Conservation (phyloP, 2,888 invertebrate species). For the Patella caerulea region DNA sequence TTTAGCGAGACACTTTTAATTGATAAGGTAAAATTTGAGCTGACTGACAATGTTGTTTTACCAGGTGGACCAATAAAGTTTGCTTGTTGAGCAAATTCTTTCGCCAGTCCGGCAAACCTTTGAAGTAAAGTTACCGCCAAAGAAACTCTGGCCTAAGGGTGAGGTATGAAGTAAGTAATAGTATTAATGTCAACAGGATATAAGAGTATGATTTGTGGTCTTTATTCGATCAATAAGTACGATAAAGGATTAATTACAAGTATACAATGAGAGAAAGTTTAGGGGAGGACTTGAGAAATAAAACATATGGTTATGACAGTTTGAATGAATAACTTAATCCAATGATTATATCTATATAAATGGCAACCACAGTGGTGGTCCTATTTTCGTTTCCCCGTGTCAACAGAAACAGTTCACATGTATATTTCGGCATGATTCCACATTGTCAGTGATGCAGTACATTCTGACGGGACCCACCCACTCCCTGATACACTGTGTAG, state of each 20-base stretch:
- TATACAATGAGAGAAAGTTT: not conserved
- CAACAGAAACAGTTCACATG: no score
- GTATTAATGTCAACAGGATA: not conserved
- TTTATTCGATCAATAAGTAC: not conserved
- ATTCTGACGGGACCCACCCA: no score
- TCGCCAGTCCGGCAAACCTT: not conserved
- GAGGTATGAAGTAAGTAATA: not conserved
- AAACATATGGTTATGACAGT: no score
- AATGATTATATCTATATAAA: no score
- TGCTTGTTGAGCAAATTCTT: slow-evolving; percentile 5
- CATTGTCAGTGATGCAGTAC: no score
- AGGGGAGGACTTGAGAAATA: no score
- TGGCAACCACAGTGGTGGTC: no score
- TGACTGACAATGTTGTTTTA: slow-evolving; percentile 3
- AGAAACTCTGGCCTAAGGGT: not conserved
- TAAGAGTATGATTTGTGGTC: slow-evolving; percentile 1
- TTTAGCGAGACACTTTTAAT: not conserved
- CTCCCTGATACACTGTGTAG: no score
- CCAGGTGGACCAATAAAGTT: slow-evolving; percentile 6
- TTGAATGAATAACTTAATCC: no score
- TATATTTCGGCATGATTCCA: no score
- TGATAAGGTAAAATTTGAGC: slow-evolving; percentile 10
- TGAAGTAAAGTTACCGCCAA: slow-evolving; percentile 6
- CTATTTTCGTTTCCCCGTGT: no score
- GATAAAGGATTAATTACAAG: not conserved